phyloP scores from a whole-genome alignment of 2,888 invertebrate species.

The Drosophila sordidula region DNA sequence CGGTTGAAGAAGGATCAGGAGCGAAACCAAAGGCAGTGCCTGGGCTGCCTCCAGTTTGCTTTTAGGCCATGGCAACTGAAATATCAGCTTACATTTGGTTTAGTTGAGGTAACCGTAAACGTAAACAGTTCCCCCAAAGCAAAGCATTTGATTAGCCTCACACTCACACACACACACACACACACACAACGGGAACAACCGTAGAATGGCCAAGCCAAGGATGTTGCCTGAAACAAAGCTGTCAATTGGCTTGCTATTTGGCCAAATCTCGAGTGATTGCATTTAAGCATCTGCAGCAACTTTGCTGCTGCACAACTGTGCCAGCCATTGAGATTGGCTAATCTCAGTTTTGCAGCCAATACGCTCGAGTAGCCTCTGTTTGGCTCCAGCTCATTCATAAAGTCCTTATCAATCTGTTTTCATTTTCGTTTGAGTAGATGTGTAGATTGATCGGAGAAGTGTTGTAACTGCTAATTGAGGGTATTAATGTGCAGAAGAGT shows the following conservation, averaged over 20 bases:
- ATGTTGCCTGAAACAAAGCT: conserved; percentile 43
- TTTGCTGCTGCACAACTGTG: conserved; percentile 26
- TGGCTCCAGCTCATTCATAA: conserved; percentile 1
- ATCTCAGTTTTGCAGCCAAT: conserved; percentile 2
- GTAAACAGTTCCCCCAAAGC: conserved; percentile 67
- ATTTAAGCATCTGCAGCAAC: not conserved
- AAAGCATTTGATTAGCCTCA: conserved; percentile 70
- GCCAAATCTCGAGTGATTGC: conserved; percentile 2
- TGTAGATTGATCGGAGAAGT: no score
- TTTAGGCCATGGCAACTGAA: conserved; percentile 45
- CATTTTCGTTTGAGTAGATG: not conserved
- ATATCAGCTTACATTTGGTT: conserved; percentile 57
- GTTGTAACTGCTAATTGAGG: conserved; percentile 5
- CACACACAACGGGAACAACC: conserved; percentile 7
- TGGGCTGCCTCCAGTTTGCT: conserved; percentile 17
- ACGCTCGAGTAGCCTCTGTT: not conserved
- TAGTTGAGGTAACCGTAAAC: conserved; percentile 60
- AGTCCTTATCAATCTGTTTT: conserved; percentile 4
- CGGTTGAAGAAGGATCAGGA: not conserved
- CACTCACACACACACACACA: not conserved
- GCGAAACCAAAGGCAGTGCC: conserved; percentile 13
- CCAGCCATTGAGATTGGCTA: not conserved
- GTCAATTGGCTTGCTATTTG: conserved; percentile 36
- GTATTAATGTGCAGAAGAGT: not conserved
- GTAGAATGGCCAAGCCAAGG: conserved; percentile 5